Base-by-base conservation (phyloP, 2,113 vertebrate species). In the Lutjanus erythropterus region DNA sequence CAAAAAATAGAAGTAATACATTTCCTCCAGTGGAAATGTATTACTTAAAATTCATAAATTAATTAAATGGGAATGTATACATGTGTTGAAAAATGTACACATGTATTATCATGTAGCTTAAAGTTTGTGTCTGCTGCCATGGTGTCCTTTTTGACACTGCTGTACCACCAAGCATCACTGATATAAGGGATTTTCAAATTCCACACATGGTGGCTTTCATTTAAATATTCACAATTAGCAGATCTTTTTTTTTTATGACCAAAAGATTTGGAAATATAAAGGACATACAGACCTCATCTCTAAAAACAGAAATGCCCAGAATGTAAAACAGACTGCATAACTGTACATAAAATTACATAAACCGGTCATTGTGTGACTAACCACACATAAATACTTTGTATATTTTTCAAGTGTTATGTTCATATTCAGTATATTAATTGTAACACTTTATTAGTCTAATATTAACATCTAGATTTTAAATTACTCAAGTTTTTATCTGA, bases 311-410 rank as follows among this genome's bases (percentile, higher is more conserved):
- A 44, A 21, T 15, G 23, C 23, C n/a, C 6, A 35, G 37, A 39
- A 55, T 55, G 21, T 55, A 25, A 59, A 68, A 81, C 35, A 61
- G 47, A 64, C 46, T 58, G 41, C 35, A 44, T 47, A 50, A 64
- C 21, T 74, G n/a, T 21, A 39, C 23, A 61, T 23, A 33, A n/a
- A 59, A 27, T 70, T 73, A 85, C 52, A 87, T 79, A 80, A 68
- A 87, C 89, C 73, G 83, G 67, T n/a, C 75, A 78, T 15, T 78
- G 21, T 64, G 39, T 56, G 37, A 75, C 12, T 55, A 29, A 25
- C 55, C 8, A 69, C 19, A 68, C 21, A 80, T 29, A 77, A 60
- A 81, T 62, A 66, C 5, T 8, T 25, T 64, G 2, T 52, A 47
- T 44, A 37, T 5, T 49, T 47, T 42, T 31, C 9, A 46, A 39